Evolutionary conservation across 2,888 invertebrate species (phyloP).

Genomic region (Tupiocoris notatus): DNA sequence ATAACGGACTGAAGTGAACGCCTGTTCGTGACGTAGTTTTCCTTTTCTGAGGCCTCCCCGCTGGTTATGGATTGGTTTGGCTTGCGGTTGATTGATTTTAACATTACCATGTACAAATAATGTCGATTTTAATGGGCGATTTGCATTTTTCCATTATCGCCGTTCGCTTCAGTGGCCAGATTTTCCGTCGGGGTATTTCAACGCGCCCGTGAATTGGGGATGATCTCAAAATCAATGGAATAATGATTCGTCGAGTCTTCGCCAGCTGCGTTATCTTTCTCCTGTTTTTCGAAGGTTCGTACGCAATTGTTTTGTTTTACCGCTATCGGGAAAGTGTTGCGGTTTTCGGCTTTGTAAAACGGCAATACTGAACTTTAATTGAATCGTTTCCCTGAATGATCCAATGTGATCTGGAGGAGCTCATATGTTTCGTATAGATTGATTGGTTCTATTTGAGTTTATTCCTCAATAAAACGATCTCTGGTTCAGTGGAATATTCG

Average conservation of each 20-base stretch:
- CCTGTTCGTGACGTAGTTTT: no score
- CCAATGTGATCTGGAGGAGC: no score
- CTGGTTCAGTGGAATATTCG: no score
- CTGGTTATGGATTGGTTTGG: neutral
- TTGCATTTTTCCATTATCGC: no score
- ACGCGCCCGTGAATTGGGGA: neutral
- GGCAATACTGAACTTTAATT: no score
- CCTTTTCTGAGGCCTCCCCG: neutral
- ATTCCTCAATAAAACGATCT: no score
- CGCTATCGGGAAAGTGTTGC: neutral
- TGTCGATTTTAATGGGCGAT: neutral
- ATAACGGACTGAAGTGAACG: neutral
- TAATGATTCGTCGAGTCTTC: slow-evolving; percentile 18
- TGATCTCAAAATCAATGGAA: slow-evolving; percentile 14
- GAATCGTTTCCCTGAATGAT: no score
- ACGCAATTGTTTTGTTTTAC: neutral
- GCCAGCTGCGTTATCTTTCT: slow-evolving; percentile 27
- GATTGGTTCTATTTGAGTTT: no score
- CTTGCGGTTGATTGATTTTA: neutral
- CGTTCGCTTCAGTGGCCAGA: no score
- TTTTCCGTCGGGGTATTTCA: neutral
- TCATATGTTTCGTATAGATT: no score
- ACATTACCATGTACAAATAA: neutral
- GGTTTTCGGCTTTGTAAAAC: no score
- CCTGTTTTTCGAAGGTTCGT: slow-evolving; percentile 22